A percentile compares a stretch with the other conserved stretches of the same genome.
Evolutionary conservation across 2,113 vertebrate species (phyloP).

Genomic region (Stigmatopora nigra): DNA sequence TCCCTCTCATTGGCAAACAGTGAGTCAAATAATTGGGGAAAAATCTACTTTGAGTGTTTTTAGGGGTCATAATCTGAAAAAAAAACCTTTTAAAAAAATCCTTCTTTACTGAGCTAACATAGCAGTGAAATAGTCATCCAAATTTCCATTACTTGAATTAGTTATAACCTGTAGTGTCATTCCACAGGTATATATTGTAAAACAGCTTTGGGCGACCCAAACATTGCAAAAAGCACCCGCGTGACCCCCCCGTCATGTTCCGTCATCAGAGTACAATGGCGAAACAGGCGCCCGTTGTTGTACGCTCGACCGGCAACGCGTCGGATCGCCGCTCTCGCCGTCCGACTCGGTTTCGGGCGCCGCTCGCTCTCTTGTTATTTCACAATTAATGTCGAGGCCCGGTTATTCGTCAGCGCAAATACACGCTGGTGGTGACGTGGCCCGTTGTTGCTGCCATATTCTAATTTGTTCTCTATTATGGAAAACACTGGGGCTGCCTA

Average conservation of each 20-base stretch:
- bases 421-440: conserved; percentile 51
- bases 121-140: not conserved
- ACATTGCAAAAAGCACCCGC: conserved; percentile 24
- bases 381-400: conserved; percentile 74
- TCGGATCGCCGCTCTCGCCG: conserved; percentile 44
- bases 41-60: not conserved
- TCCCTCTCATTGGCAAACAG: too few species aligned
- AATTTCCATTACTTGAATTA: not conserved
- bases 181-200: conserved; percentile 20
- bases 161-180: not conserved
- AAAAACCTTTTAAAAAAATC: not conserved
- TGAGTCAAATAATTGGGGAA: too few species aligned
- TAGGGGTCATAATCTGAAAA: not conserved
- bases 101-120: not conserved
- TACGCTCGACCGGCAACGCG: conserved; percentile 66
- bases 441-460: conserved; percentile 70
- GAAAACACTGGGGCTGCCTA: conserved; percentile 71
- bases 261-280: conserved; percentile 35
- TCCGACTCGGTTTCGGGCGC: conserved; percentile 54
- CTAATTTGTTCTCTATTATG: conserved; percentile 75
- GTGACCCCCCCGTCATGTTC: conserved; percentile 63
- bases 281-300: conserved; percentile 53
- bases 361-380: conserved; percentile 63
- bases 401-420: conserved; percentile 70
- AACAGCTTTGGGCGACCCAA: conserved; percentile 50